These are phyloP conservation scores for Sarcophaga bullata DNA, from an alignment of 1,140 invertebrate species.

Conservation along the genomic window DNA sequence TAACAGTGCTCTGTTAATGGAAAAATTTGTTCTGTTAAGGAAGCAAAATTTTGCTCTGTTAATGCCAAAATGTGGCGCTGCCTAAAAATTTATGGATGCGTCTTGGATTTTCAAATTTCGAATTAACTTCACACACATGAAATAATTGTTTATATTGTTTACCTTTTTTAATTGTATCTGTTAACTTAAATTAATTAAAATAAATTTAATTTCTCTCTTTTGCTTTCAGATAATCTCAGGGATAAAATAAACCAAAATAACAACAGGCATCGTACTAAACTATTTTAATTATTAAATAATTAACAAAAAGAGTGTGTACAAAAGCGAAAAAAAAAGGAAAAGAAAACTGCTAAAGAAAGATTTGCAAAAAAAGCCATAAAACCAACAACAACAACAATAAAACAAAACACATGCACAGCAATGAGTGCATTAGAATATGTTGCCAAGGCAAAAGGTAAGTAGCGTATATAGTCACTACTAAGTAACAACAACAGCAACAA, in stretches of 20 bases:
- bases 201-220: not conserved
- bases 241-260: not conserved
- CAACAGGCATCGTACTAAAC: not conserved
- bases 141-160: too few species aligned
- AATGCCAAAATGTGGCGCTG: too few species aligned
- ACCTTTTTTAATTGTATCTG: too few species aligned
- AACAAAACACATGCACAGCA: conserved; percentile 49
- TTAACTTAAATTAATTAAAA: too few species aligned
- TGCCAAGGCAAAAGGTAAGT: conserved; percentile 51
- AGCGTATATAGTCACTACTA: not conserved
- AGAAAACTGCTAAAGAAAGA: not conserved
- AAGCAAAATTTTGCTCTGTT: too few species aligned
- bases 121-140: too few species aligned
- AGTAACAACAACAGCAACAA: too few species aligned
- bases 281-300: conserved; percentile 8
- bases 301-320: not conserved
- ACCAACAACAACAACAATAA: not conserved
- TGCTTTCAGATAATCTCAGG: conserved; percentile 25
- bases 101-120: too few species aligned
- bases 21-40: too few species aligned
- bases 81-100: too few species aligned
- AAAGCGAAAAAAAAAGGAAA: not conserved
- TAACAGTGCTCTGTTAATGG: too few species aligned
- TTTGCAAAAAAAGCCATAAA: conserved; percentile 14
- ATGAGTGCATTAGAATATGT: conserved; percentile 53